Percentiles rank a stretch among this genome's conserved stretches.
These are phyloP conservation scores for Gouania willdenowi DNA, from an alignment of 2,797 vertebrate genomes.

Conservation along the genomic window DNA sequence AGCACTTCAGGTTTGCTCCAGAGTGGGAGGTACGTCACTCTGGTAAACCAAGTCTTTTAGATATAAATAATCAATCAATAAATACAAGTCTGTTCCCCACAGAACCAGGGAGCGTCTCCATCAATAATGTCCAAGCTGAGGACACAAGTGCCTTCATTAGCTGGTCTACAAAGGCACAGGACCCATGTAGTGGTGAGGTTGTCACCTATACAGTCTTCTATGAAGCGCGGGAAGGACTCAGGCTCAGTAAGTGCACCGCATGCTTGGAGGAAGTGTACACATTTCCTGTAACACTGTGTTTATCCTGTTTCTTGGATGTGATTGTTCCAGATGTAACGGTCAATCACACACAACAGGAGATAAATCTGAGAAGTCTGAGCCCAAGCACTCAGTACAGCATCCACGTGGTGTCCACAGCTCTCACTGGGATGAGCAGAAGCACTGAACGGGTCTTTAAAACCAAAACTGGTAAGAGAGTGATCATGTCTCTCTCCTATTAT, in stretches of 20 bases:
- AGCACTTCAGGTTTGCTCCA: conserved; percentile 44
- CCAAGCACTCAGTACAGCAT: conserved; percentile 49
- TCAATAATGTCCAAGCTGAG: neutral
- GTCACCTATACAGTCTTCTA: conserved; percentile 57
- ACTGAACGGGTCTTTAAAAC: conserved; percentile 38
- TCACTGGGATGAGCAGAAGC: conserved; percentile 35
- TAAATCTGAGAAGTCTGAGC: conserved; percentile 42
- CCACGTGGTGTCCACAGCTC: conserved; percentile 40
- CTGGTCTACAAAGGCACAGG: conserved; percentile 37
- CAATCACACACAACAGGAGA: neutral
- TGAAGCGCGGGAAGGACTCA: neutral
- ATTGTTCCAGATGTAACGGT: conserved; percentile 55
- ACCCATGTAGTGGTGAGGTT: conserved; percentile 43
- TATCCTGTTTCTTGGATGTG: neutral
- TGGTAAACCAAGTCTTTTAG: neutral
- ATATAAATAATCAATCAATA: neutral
- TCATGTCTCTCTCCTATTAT: too few species aligned
- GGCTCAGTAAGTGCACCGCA: conserved; percentile 30
- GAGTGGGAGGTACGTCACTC: conserved; percentile 39
- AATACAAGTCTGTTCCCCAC: neutral
- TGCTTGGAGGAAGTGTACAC: neutral
- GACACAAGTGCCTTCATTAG: conserved; percentile 44
- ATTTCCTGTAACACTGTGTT: neutral
- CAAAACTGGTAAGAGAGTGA: conserved; percentile 60
- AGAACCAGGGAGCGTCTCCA: conserved; percentile 42